Evolutionary conservation across 2,888 invertebrate genomes (phyloP).

Genomic region (Sympetrum striolatum): DNA sequence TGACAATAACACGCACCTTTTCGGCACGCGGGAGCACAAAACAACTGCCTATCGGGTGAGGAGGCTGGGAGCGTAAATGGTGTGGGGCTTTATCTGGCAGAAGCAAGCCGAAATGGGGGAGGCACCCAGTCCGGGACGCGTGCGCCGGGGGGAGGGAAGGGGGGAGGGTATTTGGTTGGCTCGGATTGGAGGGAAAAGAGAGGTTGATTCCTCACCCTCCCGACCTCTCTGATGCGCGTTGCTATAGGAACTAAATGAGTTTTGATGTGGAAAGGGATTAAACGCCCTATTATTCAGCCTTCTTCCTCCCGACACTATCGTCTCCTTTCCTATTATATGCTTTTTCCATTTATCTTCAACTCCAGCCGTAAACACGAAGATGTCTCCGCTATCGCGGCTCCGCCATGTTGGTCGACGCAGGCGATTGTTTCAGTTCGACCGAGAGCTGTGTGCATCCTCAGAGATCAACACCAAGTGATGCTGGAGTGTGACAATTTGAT

Average conservation of each 20-base stretch:
- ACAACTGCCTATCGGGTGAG: not conserved
- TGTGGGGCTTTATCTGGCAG: slow-evolving; percentile 8
- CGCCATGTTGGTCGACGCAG: not conserved
- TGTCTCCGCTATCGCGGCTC: not conserved
- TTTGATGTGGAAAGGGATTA: slow-evolving; percentile 14
- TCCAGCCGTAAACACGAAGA: too few relatives aligned
- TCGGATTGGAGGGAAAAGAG: not conserved
- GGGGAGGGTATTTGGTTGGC: not conserved
- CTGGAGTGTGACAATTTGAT: too few relatives aligned
- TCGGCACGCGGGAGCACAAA: not conserved
- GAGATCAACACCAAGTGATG: too few relatives aligned
- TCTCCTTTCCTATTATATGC: not conserved
- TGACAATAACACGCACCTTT: slow-evolving; percentile 7
- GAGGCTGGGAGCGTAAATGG: not conserved
- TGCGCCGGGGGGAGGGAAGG: not conserved
- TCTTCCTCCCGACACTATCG: not conserved
- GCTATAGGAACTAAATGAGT: slow-evolving; percentile 25
- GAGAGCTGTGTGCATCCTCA: too few relatives aligned
- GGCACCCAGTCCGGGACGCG: not conserved
- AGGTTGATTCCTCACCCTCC: not conserved
- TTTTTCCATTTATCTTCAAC: not conserved
- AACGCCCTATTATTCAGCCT: not conserved
- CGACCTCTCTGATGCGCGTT: not conserved
- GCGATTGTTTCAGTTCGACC: too few relatives aligned
- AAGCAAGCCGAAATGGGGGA: not conserved